Conservation (phyloP, 2,797 vertebrate genomes). For the Ispidina lecontei region DNA sequence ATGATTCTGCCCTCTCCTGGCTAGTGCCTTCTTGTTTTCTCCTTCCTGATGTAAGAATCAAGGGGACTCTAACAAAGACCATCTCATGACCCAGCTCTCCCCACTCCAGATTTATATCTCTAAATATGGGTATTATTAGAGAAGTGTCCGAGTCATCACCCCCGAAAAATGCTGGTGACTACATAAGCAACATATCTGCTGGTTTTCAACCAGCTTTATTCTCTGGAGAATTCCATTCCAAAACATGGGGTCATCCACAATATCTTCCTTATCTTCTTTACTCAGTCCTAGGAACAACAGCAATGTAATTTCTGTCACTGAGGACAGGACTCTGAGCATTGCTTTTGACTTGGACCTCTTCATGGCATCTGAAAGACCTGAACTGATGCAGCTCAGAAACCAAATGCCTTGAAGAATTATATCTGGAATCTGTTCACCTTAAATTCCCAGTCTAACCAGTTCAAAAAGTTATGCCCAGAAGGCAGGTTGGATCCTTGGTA, state of each 20-base stretch:
- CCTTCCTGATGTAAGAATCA: not conserved
- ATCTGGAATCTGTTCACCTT: not conserved
- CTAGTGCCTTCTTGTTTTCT: not conserved
- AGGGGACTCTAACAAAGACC: not conserved
- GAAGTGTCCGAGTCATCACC: not conserved
- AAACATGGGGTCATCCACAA: not conserved
- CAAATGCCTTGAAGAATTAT: not conserved
- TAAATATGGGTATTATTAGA: not conserved
- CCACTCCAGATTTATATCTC: not conserved
- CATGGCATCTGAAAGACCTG: not conserved
- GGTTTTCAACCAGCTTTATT: not conserved
- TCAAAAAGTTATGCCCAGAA: not conserved
- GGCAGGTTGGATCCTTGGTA: not conserved
- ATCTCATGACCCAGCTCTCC: not conserved
- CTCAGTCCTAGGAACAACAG: not conserved
- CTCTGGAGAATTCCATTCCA: not conserved
- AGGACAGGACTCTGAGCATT: not conserved
- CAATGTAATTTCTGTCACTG: not conserved
- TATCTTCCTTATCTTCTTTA: not conserved
- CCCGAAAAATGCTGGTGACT: not conserved
- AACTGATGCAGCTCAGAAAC: not conserved
- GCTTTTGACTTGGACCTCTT: not conserved
- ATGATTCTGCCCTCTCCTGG: slow-evolving; percentile 67
- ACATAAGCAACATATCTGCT: not conserved
- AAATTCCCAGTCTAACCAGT: not conserved